Evolutionary conservation across 2,797 vertebrate species (phyloP), one percentile per base, ranked within the genome.

Genomic region (Aphelocoma californica): DNA sequence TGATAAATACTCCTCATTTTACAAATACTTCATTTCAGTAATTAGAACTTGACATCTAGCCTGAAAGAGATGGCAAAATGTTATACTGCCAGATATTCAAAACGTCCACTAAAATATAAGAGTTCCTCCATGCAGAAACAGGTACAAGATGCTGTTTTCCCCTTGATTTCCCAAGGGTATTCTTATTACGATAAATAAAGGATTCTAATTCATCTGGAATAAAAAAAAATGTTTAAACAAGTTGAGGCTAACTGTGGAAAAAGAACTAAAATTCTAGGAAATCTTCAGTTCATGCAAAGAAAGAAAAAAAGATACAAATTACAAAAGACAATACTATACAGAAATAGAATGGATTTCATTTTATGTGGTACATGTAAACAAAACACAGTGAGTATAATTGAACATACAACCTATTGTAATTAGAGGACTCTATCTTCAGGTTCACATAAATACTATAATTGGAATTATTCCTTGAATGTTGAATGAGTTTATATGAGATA

Each of bases 31-130:
- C 7, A 71, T 89, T 83, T 90, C 78, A 48, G 24, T 51, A 95
- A 96, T 86, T 72, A 82, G 24, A 23, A 88, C 13, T 97, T 95
- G 81, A 85, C 28, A 69, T 87, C 93, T 79, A 93, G 26, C 48
- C 74, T 85, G 73, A 81, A 91, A 92, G 85, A 80, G 17, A 69
- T 44, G 34, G 40, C 42, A 93, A 80, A 88, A 56, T 44, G 28
- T 88, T 91, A 47, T 7, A 54, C 6, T 60, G 67, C 80, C 48
- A 80, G 54, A 54, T 58, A 58, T 58, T 26, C 34, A 36, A 58
- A 58, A 78, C 8, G 6, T 70, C 34, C 56, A 60, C 42, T 71
- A 88, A 89, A 92, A 73, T 58, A 58, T 17, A 74, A 75, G 32
- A 14, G 17, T 45, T 93, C 14, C 28, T 88, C 45, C 45, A 15